Evolutionary conservation across 2,113 vertebrate genomes (phyloP).

Genomic region (Donacobius atricapilla): DNA sequence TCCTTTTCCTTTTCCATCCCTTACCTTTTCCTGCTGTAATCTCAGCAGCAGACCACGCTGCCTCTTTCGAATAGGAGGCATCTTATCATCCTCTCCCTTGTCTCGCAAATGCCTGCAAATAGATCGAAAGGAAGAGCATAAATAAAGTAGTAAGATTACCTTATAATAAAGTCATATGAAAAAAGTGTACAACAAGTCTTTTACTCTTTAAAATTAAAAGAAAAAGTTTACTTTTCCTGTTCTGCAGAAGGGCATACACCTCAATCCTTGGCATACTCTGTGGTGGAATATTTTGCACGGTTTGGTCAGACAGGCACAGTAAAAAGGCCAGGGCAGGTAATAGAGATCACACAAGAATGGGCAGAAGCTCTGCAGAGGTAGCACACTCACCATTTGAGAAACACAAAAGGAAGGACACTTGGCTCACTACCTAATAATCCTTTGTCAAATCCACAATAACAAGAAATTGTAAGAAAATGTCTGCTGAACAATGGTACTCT

Average conservation of each 20-base stretch:
- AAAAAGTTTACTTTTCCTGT: background rate
- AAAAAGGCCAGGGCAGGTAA: background rate
- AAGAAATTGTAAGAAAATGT: background rate
- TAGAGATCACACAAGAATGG: accelerated
- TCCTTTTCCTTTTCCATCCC: no score
- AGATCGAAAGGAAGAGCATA: background rate
- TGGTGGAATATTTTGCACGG: background rate
- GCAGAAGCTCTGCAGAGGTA: background rate
- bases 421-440: background rate
- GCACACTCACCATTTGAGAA: background rate
- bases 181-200: background rate
- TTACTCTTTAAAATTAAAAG: background rate
- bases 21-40: slow-evolving; percentile 95
- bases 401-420: background rate
- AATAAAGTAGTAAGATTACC: background rate
- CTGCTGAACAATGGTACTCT: background rate
- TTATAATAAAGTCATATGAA: background rate
- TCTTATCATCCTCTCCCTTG: slow-evolving; percentile 98
- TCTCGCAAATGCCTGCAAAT: slow-evolving; percentile 84
- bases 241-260: background rate
- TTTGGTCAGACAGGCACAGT: background rate
- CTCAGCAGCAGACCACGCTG: slow-evolving; percentile 90
- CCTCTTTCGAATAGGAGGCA: slow-evolving; percentile 94
- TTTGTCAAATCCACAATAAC: background rate
- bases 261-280: background rate